phyloP scores from a whole-genome alignment of 2,888 invertebrate genomes.

The Patella caerulea region DNA sequence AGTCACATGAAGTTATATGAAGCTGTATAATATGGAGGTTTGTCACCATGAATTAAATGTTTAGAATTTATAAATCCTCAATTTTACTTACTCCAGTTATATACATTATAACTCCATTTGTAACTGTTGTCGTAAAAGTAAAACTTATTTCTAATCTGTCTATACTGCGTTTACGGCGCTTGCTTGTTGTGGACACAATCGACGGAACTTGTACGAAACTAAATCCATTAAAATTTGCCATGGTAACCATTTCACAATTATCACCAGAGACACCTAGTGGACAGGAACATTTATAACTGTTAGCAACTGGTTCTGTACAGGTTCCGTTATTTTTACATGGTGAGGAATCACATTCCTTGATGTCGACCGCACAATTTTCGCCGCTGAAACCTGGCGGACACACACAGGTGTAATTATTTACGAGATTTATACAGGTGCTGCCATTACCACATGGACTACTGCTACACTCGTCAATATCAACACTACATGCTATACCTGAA shows the following conservation, averaged over 20 bases:
- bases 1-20: too few relatives aligned
- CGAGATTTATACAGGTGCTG: conserved; percentile 38
- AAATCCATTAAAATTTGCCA: conserved; percentile 58
- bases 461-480: conserved; percentile 42
- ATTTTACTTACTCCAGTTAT: conserved; percentile 53
- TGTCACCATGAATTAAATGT: too few relatives aligned
- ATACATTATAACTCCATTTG: conserved; percentile 52
- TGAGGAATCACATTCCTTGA: conserved; percentile 72
- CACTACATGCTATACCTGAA: conserved; percentile 33
- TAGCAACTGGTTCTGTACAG: conserved; percentile 90
- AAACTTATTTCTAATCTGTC: conserved; percentile 36
- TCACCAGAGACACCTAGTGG: conserved; percentile 51
- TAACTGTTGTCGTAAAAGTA: conserved; percentile 52
- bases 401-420: conserved; percentile 31
- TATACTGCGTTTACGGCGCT: conserved; percentile 22
- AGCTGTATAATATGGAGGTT: too few relatives aligned
- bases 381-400: conserved; percentile 39
- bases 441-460: conserved; percentile 38
- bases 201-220: conserved; percentile 43
- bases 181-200: conserved; percentile 21
- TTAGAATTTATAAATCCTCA: too few relatives aligned
- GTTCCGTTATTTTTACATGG: conserved; percentile 93
- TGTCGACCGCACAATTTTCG: conserved; percentile 46
- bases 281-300: conserved; percentile 57
- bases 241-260: conserved; percentile 52